A percentile compares a stretch with the other conserved stretches of the same genome.
Evolutionary conservation across 1,140 invertebrate genomes (phyloP).

Genomic region (Phymorhynchus buccinoides): DNA sequence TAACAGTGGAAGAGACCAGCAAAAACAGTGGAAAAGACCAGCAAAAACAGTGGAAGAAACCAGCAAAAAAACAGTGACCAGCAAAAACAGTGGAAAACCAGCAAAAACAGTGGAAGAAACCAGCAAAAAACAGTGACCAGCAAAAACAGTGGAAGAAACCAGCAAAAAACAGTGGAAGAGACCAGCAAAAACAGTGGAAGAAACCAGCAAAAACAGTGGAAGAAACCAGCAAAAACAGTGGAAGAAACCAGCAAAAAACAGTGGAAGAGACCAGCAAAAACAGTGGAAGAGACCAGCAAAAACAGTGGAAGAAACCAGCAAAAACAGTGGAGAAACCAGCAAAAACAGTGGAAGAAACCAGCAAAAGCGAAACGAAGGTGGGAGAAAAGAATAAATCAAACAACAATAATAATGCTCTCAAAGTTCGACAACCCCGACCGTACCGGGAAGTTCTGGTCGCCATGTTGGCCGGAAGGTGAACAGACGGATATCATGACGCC

Average conservation of each 20-base stretch:
- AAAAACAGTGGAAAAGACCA: neutral
- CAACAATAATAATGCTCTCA: neutral
- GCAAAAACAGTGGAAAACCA: neutral
- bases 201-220: no score
- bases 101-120: neutral
- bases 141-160: neutral
- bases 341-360: neutral
- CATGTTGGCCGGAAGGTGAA: neutral
- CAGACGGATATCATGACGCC: constrained; percentile 35
- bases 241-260: no score
- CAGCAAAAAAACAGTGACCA: no score
- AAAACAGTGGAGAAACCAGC: neutral
- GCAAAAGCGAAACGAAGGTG: no score
- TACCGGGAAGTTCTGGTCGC: neutral
- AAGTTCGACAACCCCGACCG: neutral
- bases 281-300: neutral
- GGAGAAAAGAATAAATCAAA: no score
- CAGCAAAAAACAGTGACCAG: neutral
- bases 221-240: no score
- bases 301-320: neutral
- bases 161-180: no score
- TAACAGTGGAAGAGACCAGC: neutral
- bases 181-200: no score
- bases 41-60: no score
- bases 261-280: neutral